Base-by-base conservation (phyloP, 1,140 invertebrate genomes). In the Drosophila ficusphila region DNA sequence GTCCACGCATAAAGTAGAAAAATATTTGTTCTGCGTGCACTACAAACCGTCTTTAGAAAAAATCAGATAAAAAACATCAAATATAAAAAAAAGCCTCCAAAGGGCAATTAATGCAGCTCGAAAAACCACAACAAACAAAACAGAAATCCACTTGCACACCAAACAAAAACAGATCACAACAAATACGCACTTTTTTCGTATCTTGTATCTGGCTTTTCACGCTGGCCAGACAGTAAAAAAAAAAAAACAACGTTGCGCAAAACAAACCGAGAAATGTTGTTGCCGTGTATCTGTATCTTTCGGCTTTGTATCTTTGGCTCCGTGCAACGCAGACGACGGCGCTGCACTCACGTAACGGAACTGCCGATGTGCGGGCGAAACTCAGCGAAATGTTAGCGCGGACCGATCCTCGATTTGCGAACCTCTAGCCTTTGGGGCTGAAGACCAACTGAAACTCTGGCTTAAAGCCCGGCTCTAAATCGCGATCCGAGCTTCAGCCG, bases 321-420 rank as follows among this genome's bases (percentile, higher is more conserved):
- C 18, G 49, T 49, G 67, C 62, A 65, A 49, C 46, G 61, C 61
- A 64, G 60, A 44, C 48, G 29, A 14, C 36, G 44, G 14, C 33
- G 64, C 12, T 70, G 67, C 68, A 71, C 68, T 71, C 68, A 71
- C 68, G 67, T 71, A 81, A 62, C 72, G 73, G 71, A 58, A 64
- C 64, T 54, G 54, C 49, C 31, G 49, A 38, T 36, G 58, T 34
- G 36, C 42, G 48, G 44, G 16, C 31, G 23, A 23, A 21, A 51
- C 33, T n/a, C 29, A 31, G 39, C 14, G 14, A 18, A 16, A 62
- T 33, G 29, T 38, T n/a, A 54, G 11, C 31, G 27, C 36, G 48
- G 47, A 57, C 18, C 52, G 74, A 48, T 48, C 49, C 11, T 21
- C 14, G 0, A 16, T 27, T 6, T 36, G 27, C 39, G 49, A 74